Base-by-base conservation (phyloP, 2,888 invertebrate species). In the Tachystola acroxantha region DNA sequence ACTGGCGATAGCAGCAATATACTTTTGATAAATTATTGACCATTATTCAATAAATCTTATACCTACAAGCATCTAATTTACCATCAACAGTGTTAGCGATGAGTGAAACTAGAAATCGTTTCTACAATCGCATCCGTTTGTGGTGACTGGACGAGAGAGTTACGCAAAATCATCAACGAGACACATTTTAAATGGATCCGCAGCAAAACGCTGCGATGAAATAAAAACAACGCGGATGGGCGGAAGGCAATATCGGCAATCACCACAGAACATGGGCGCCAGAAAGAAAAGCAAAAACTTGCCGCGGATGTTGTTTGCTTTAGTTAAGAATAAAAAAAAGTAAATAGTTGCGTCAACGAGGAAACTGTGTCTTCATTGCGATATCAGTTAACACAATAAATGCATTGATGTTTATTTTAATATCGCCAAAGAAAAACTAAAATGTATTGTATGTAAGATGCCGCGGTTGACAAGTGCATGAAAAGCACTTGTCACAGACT, bases 271-370 rank as follows among this genome's bases (percentile, higher is more conserved):
- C 52, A 56, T 53, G 50, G 53, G 45, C 57, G 44, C 49, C 50
- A 56, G 58, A 65, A 64, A 67, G 61, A 60, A 68, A 58, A 57
- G 32, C 16, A 22, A 59, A 64, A 61, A 46, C 53, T 57, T 45
- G 54, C 55, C 51, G 49, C 61, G 59, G 56, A 52, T 59, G 60
- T 56, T 56, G 58, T 59, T 60, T n/a, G n/a, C n/a, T 60, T 61
- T 63, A 59, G 16, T 16, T n/a, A 16, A 16, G 6, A 16, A 16
- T 44, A 45, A 44, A 57, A 61, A 63, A 66, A 58, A 57, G n/a
- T 16, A 55, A 53, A 53, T 52, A 45, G 55, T 54, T 57, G 48
- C 60, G 57, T 47, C 48, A 58, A 57, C 53, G 62, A 62, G 63
- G 61, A 66, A 68, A 58, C 46, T 50, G 41, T 40, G 33, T 36